Percentiles rank a stretch among this genome's conserved stretches.
These are phyloP conservation scores for Leguminivora glycinivorella DNA, from an alignment of 1,140 invertebrate genomes.

Conservation along the genomic window DNA sequence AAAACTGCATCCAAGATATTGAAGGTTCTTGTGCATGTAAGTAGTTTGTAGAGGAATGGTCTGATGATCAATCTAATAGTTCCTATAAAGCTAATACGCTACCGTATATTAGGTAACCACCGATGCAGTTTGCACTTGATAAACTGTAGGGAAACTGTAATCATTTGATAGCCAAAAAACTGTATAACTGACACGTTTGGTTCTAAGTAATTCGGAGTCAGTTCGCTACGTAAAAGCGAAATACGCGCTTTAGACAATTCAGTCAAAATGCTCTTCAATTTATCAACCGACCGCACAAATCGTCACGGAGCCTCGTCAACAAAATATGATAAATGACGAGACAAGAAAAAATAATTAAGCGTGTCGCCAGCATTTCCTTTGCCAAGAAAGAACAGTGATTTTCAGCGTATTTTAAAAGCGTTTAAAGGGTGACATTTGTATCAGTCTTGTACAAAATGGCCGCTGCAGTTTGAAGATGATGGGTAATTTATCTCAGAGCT, in stretches of 20 bases:
- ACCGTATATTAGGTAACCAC: too few species aligned
- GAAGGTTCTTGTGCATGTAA: too few species aligned
- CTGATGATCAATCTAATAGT: too few species aligned
- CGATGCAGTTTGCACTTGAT: too few species aligned
- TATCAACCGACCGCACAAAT: conserved; percentile 20
- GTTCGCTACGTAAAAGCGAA: not conserved
- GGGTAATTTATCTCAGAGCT: conserved; percentile 21
- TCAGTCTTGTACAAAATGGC: conserved; percentile 6
- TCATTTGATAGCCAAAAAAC: too few species aligned
- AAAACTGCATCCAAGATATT: too few species aligned
- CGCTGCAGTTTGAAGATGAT: conserved; percentile 20
- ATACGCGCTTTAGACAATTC: not conserved
- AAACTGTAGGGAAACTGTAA: too few species aligned
- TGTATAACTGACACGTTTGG: too few species aligned
- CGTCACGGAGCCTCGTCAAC: conserved; percentile 21
- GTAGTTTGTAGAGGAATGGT: too few species aligned
- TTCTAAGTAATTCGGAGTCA: too few species aligned
- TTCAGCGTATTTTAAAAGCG: conserved; percentile 12
- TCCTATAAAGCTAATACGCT: too few species aligned
- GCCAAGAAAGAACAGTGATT: conserved; percentile 15
- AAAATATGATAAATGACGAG: conserved; percentile 24
- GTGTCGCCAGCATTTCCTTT: conserved; percentile 8
- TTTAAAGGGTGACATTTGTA: conserved; percentile 23
- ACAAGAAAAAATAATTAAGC: conserved; percentile 29
- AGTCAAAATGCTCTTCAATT: conserved; percentile 28